Evolutionary conservation across 2,797 vertebrate species (phyloP).

Genomic region (Sebastolobus altivelis): DNA sequence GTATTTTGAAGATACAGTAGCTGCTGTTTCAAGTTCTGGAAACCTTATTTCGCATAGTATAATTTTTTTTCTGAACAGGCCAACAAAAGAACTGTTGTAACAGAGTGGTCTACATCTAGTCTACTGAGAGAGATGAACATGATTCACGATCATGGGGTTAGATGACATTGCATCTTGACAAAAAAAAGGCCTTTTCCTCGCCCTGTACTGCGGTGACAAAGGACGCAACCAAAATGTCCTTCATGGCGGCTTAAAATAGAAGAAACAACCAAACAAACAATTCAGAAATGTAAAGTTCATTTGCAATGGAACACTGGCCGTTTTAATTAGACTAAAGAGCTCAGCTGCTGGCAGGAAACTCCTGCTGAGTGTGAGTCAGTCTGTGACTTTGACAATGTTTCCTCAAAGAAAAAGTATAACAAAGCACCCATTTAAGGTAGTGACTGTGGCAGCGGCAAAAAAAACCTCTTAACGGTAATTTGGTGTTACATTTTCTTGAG

Average conservation of each 20-base stretch:
- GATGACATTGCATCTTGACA: slow-evolving; percentile 23
- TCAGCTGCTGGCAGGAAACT: slow-evolving; percentile 37
- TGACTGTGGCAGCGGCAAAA: neutral
- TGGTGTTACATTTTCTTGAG: neutral
- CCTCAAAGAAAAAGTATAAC: slow-evolving; percentile 23
- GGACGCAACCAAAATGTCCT: neutral
- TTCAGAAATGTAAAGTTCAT: slow-evolving; percentile 37
- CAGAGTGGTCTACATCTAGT: neutral
- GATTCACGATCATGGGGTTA: slow-evolving; percentile 37
- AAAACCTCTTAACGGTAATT: neutral
- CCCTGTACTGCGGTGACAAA: neutral
- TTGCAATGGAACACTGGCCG: slow-evolving; percentile 29
- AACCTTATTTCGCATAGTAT: neutral
- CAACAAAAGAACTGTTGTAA: slow-evolving; percentile 41
- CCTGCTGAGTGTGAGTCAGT: slow-evolving; percentile 42
- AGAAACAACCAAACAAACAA: neutral
- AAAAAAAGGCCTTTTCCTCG: slow-evolving; percentile 10
- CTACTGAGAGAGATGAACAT: slow-evolving; percentile 22
- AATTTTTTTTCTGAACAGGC: neutral
- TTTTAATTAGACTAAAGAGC: slow-evolving; percentile 48
- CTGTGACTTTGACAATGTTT: slow-evolving; percentile 28
- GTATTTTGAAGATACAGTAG: neutral
- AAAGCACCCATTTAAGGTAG: slow-evolving; percentile 16
- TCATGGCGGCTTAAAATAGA: neutral
- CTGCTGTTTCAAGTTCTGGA: neutral